Evolutionary conservation across 2,888 invertebrate species (phyloP).

Genomic region (Chrysomela aeneicollis): DNA sequence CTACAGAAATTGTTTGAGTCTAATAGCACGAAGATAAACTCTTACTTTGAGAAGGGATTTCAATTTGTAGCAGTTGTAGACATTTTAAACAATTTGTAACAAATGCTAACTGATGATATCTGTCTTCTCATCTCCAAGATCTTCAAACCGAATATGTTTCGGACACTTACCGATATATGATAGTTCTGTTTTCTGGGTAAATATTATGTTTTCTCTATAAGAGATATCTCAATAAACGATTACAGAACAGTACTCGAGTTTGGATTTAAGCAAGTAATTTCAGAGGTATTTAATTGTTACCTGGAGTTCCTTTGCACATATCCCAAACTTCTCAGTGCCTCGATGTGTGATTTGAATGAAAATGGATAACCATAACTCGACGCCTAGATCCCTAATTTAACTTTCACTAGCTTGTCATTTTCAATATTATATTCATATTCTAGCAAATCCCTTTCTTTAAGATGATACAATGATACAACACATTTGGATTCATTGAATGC

Average conservation of each 20-base stretch:
- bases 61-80: too few relatives aligned
- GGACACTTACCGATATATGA: not conserved
- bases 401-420: not conserved
- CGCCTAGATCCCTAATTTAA: too few relatives aligned
- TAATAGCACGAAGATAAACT: not conserved
- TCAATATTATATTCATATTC: not conserved
- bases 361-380: too few relatives aligned
- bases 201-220: too few relatives aligned
- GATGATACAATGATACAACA: not conserved
- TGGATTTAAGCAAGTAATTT: not conserved
- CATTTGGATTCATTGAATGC: not conserved
- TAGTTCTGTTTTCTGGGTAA: not conserved
- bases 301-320: too few relatives aligned
- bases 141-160: not conserved
- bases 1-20: slow-evolving; percentile 5
- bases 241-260: too few relatives aligned
- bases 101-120: not conserved
- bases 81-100: too few relatives aligned
- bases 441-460: not conserved
- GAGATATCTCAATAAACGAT: too few relatives aligned
- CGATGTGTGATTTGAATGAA: too few relatives aligned
- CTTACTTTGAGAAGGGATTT: too few relatives aligned
- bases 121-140: not conserved
- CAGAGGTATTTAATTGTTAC: not conserved
- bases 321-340: too few relatives aligned